These are phyloP conservation scores for Engraulis encrasicolus DNA, from an alignment of 2,113 vertebrate species.

Conservation along the genomic window DNA sequence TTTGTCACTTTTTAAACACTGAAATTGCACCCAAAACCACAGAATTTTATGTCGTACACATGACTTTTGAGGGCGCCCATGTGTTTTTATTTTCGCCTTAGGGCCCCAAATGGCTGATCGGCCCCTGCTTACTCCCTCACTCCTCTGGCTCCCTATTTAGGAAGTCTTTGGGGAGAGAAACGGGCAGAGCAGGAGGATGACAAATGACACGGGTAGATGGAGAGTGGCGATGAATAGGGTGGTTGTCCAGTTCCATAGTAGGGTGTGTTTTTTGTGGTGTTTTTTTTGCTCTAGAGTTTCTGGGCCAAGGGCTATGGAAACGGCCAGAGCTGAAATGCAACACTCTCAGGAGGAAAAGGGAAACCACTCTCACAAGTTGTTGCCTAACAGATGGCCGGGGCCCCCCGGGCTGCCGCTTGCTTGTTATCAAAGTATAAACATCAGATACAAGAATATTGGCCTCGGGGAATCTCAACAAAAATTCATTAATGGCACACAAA, in stretches of 20 bases:
- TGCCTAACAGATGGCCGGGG: neutral
- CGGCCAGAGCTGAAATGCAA: neutral
- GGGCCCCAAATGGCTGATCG: no score
- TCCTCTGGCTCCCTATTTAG: neutral
- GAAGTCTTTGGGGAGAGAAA: constrained; percentile 14
- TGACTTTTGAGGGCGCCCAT: no score
- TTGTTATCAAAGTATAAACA: neutral
- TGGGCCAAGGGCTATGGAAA: neutral
- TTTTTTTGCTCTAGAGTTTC: neutral
- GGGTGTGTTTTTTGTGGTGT: no score
- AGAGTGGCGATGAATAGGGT: neutral
- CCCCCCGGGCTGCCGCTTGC: no score
- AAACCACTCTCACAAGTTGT: neutral
- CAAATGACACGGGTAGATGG: no score
- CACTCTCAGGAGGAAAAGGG: neutral
- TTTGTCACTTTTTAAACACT: no score
- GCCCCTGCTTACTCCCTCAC: no score
- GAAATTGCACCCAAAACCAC: no score
- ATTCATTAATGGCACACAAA: neutral
- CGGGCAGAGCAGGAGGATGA: neutral
- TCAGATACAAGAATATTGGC: neutral
- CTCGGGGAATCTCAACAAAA: neutral
- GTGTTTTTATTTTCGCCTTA: no score
- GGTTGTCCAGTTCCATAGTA: constrained; percentile 1
- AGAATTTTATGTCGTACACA: no score